Conservation (phyloP, 2,113 vertebrate genomes). For the Pampusana beccarii region DNA sequence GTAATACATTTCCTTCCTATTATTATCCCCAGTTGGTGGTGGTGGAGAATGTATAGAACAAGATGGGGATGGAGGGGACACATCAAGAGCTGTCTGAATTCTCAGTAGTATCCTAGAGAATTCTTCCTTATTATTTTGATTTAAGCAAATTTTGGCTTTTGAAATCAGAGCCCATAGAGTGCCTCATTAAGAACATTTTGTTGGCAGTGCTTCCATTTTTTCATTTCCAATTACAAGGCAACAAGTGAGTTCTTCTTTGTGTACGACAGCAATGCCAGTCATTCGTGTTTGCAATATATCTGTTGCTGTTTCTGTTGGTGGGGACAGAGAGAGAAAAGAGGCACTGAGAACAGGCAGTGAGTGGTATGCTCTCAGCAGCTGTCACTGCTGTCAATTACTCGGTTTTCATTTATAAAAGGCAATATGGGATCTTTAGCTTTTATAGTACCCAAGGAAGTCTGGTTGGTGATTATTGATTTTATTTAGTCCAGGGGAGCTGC, state of each 20-base stretch:
- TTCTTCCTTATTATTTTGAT: conserved; percentile 63
- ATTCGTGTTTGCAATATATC: conserved; percentile 28
- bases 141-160: conserved; percentile 57
- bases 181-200: conserved; percentile 57
- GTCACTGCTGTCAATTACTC: conserved; percentile 67
- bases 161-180: conserved; percentile 41
- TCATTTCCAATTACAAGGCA: conserved; percentile 46
- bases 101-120: conserved; percentile 37
- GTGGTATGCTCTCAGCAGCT: conserved; percentile 46
- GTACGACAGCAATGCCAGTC: neutral
- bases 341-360: neutral
- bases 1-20: conserved; percentile 41
- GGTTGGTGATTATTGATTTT: conserved; percentile 65
- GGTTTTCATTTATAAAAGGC: conserved; percentile 68
- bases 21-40: conserved; percentile 45
- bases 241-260: conserved; percentile 46
- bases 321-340: neutral
- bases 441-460: conserved; percentile 54
- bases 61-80: conserved; percentile 3
- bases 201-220: conserved; percentile 38
- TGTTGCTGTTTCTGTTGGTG: conserved; percentile 28
- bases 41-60: neutral
- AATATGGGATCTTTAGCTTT: conserved; percentile 68
- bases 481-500: conserved; percentile 59
- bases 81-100: conserved; percentile 54